Evolutionary conservation across 1,140 invertebrate species (phyloP), one percentile per base, ranked within the genome.

Genomic region (Doryteuthis pealeii): DNA sequence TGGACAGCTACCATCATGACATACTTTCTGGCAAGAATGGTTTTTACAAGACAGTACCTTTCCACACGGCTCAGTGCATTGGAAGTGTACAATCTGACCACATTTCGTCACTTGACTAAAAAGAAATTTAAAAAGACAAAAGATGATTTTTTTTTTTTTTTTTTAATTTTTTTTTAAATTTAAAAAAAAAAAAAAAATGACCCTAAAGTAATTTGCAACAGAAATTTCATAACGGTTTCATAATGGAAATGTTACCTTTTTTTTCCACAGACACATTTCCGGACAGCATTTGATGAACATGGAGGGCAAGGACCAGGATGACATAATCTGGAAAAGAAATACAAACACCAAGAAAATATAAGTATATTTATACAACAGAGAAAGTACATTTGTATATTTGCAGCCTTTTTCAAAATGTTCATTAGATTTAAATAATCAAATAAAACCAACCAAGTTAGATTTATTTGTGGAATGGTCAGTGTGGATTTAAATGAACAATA

Each of bases 221-320:
- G 10, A 40, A 40, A 40, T 40, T 40, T 40, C 35, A 40, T 40
- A 40, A 40, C 3, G 35, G 3, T 40, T 40, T 40, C 35, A 40
- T 40, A 10, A 3, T 40, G 35, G 35, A 40, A 40, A 40, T 40
- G n/a, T n/a, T n/a, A 86, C 85, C 78, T 85, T 0, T 82, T 85
- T 78, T 88, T 89, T 15, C 90, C 89, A 87, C 90, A 91, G 35
- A 84, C 78, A 82, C 90, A 91, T 10, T 79, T 77, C 81, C 88
- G 88, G 22, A 81, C 89, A 40, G 92, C 87, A 74, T 89, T 90
- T 4, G 91, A 90, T 77, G 90, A 89, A 85, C 95, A 96, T 1
- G 93, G 92, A 12, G 96, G 95, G 82, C 91, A 92, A 4, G 90
- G 90, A 15, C 91, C 97, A 0, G 97, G 96, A 87, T 99, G 97